Evolutionary conservation across 2,888 invertebrate genomes (phyloP), one percentile per base, ranked within the genome.

Genomic region (Zaprionus lineosus): DNA sequence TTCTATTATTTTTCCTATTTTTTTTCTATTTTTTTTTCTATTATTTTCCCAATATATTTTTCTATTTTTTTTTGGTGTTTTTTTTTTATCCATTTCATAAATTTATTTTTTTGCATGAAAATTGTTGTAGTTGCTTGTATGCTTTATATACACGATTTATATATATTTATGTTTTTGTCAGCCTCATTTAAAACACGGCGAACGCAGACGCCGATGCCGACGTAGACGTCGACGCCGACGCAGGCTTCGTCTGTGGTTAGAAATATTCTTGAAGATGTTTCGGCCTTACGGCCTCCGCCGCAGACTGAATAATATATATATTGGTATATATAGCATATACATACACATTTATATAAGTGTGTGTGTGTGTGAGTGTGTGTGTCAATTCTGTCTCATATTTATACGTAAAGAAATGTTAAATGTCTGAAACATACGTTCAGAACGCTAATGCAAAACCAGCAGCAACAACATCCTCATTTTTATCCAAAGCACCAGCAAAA

Each of bases 241-340:
- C 37, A 24, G 43, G 37, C 53, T 56, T 48, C 50, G 77, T 66
- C 84, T 81, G 84, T 74, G 57, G 81, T 84, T 82, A 68, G 52
- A 79, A 84, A 84, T 63, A 79, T 84, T 82, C 78, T 52, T 78
- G 84, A 81, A 74, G 81, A 78, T 78, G 82, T 74, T 81, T 84
- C 77, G 84, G 82, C 77, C 74, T 70, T 66, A 75, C 64, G 53
- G 71, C 71, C 75, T 24, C 43, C 60, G 77, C 50, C 61, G 51
- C 57, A 58, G 64, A 6, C 24, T 24, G 46, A 37, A 14, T n/a
- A 43, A 28, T 60, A 31, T 14, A 44, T 58, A 16, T 46, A 36
- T 29, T 11, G 37, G 21, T 43, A 5, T 36, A 9, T 33, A 4
- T 34, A 26, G 18, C n/a, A 11, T 6, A 8, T 19, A 12, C 8